Base-by-base conservation (phyloP, 2,888 invertebrate genomes). In the Baccha elongata region DNA sequence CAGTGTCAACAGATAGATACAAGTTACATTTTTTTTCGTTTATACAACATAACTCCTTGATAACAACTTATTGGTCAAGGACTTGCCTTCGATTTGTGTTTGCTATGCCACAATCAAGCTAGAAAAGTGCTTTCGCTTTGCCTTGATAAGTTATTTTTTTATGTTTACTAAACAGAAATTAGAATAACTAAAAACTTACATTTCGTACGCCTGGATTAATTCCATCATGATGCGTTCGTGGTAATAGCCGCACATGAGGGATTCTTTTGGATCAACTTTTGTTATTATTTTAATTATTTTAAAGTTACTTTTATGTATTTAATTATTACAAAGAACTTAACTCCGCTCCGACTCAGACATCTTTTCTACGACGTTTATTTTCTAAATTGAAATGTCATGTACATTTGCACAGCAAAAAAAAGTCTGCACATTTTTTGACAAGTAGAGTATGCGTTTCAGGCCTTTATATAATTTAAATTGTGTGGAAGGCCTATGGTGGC, bases 11-110 rank as follows among this genome's bases (percentile, higher is more conserved):
- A 40, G 40, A 58, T 58, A 58, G 40, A 40, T 15, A 52, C 15
- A 52, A 32, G 52, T 52, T 55, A 35, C 21, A 8, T 35, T 55
- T 21, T 35, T 53, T 53, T 15, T 4, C 35, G 53, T 53, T 53
- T 53, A 37, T 53, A 58, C 40, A 58, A 58, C 23, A 42, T 40
- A 58, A 23, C 40, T 26, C 26, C 42, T 58, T 42, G 58, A 58
- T 58, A 58, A 42, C 40, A 60, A 58, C 23, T 58, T 58, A 44
- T 60, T 60, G 60, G 42, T 60, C 60, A 60, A 60, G 60, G 60
- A 60, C 60, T 60, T 32, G 29, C 60, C 29, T 44, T 44, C 40
- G 26, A 40, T 58, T 60, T 42, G 26, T 29, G 60, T 5, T 40
- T 40, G 37, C 37, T n/a, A 40, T 3, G 13, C 37, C 8, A n/a